Base-by-base conservation (phyloP, 2,797 vertebrate genomes). In the Bovichtus diacanthus region DNA sequence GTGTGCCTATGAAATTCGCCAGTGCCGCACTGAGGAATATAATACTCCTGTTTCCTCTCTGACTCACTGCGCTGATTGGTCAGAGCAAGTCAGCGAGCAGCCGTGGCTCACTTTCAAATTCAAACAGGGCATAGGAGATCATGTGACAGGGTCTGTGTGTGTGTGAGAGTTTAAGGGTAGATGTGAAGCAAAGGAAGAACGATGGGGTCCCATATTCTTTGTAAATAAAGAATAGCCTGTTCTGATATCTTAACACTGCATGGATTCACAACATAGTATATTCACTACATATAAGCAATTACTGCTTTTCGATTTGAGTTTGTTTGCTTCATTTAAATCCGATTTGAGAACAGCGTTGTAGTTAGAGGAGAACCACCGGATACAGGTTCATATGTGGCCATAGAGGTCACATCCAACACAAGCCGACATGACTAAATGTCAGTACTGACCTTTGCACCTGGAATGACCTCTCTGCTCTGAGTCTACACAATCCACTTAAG, bases 31-130 rank as follows among this genome's bases (percentile, higher is more conserved):
- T 21, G 18, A 65, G 65, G 59, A 66, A 78, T 65, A 84, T 72
- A 82, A 86, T 54, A 76, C 76, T 70, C 55, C 55, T 36, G 71
- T 80, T 89, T 88, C 81, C 67, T 86, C 54, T 87, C 63, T 29
- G 61, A 74, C 61, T 83, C 75, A 51, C 64, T 2, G 21, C 19
- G 16, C 82, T 70, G 82, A 93, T 92, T 93, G 90, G 90, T 64
- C 62, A 39, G 78, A 83, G 64, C 63, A 59, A 70, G 85, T 83
- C 85, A 87, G 86, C 81, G 70, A 82, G 85, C 59, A 41, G 62
- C 31, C 6, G 47, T 21, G 73, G 68, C 62, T 78, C 66, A 25
- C 66, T 55, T 83, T 92, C 77, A 83, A 83, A 90, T 76, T 85
- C 55, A 83, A 89, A 88, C 84, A 74, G 43, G 64, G 54, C 59